A percentile compares a stretch with the other conserved stretches of the same genome.
phyloP scores from a whole-genome alignment of 1,140 invertebrate species.

The Zelostemma sp. region DNA sequence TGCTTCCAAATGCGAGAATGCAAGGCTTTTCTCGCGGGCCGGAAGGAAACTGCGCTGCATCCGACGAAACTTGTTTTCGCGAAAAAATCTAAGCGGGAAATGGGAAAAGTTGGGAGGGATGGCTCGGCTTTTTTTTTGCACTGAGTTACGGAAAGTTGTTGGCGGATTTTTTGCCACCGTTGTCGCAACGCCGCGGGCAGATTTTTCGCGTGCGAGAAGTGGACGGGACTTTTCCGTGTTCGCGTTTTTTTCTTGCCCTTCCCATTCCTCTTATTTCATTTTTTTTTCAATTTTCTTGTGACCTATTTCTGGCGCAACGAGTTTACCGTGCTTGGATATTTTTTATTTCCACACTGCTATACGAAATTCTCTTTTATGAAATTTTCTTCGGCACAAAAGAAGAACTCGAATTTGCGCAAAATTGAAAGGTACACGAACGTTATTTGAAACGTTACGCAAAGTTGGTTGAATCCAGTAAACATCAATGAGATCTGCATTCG shows the following conservation, averaged over 20 bases:
- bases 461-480: too few relatives aligned
- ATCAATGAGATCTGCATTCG: too few relatives aligned
- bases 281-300: not conserved
- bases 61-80: not conserved
- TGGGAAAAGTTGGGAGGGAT: slow-evolving; percentile 1
- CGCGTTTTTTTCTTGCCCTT: not conserved
- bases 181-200: not conserved
- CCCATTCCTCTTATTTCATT: too few relatives aligned
- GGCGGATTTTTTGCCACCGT: too few relatives aligned
- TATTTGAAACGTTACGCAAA: too few relatives aligned
- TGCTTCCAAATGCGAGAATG: slow-evolving; percentile 9
- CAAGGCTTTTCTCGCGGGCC: not conserved
- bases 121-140: not conserved
- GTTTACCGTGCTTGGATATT: too few relatives aligned
- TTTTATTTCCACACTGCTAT: not conserved
- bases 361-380: slow-evolving; percentile 19
- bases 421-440: too few relatives aligned
- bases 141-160: not conserved
- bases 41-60: not conserved
- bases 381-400: too few relatives aligned
- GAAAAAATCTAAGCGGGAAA: slow-evolving; percentile 2
- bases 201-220: not conserved
- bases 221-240: not conserved
- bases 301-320: too few relatives aligned
- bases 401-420: too few relatives aligned